Evolutionary conservation across 1,140 invertebrate species (phyloP).

Genomic region (Elysia chlorotica): DNA sequence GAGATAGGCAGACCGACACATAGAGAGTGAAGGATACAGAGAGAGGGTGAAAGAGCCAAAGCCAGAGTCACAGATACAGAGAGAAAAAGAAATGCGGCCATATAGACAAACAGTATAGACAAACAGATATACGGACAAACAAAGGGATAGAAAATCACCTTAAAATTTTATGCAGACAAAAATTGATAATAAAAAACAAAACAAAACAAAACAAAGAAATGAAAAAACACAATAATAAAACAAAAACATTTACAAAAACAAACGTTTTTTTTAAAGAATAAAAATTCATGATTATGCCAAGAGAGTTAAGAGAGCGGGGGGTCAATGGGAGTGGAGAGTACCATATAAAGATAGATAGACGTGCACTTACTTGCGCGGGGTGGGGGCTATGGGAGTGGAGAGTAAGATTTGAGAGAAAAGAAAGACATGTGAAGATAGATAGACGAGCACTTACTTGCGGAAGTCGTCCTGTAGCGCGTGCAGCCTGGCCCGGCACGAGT

Average conservation of each 20-base stretch:
- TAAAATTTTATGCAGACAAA: background rate
- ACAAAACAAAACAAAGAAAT: background rate
- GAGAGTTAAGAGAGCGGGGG: background rate
- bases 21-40: background rate
- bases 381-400: background rate
- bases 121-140: background rate
- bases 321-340: background rate
- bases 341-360: background rate
- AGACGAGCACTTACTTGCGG: conserved; percentile 36
- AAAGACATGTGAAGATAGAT: background rate
- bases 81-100: no score
- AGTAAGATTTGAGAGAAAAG: background rate
- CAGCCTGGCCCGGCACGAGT: conserved; percentile 42
- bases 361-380: background rate
- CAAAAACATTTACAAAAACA: background rate
- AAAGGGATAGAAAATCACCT: background rate
- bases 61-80: background rate
- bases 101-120: background rate
- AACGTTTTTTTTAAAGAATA: background rate
- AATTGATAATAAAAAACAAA: background rate
- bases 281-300: background rate
- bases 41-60: background rate
- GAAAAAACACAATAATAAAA: background rate
- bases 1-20: background rate
- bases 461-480: conserved; percentile 49